Evolutionary conservation across 2,888 invertebrate genomes (phyloP), one percentile per base, ranked within the genome.

Genomic region (Automeris io): DNA sequence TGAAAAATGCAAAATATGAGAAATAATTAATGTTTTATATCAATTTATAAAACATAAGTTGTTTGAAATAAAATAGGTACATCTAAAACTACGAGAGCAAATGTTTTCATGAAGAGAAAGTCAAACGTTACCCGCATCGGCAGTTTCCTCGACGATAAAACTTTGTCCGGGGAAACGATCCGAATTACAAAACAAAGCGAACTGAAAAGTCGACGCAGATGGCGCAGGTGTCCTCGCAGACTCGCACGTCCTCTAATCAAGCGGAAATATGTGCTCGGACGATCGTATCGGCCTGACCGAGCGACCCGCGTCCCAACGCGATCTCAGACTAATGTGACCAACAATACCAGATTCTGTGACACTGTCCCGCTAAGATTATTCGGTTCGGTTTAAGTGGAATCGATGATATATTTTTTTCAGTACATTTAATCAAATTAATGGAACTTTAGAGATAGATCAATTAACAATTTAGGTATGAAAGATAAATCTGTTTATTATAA

Each of bases 221-320:
- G 71, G 72, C 69, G 66, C 78, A 82, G 81, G 79, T 82, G 82
- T 72, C 65, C 66, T 66, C 53, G 49, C 62, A 58, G 62, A 69
- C 72, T 74, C 66, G 68, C 68, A 62, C 68, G 68, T 62, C 59
- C 70, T 79, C 77, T 82, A 83, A 83, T 85, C 85, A 82, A 79
- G 76, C 74, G 80, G 79, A 83, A 83, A 80, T 74, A 62, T 79
- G 77, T 73, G 73, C 76, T 79, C 61, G 65, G 66, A 61, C 70
- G 70, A 57, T 57, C 68, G 67, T 59, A 47, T 58, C 55, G 57
- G 48, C 41, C 51, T 51, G 59, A 58, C 60, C 61, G 59, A 57
- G 44, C 63, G 50, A 54, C 57, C 62, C 61, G 60, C 50, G 60
- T 56, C 53, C 54, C 55, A 45, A 38, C 42, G 41, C 45, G 36